Evolutionary conservation across 2,113 vertebrate species (phyloP), one percentile per base, ranked within the genome.

Genomic region (Merops nubicus): DNA sequence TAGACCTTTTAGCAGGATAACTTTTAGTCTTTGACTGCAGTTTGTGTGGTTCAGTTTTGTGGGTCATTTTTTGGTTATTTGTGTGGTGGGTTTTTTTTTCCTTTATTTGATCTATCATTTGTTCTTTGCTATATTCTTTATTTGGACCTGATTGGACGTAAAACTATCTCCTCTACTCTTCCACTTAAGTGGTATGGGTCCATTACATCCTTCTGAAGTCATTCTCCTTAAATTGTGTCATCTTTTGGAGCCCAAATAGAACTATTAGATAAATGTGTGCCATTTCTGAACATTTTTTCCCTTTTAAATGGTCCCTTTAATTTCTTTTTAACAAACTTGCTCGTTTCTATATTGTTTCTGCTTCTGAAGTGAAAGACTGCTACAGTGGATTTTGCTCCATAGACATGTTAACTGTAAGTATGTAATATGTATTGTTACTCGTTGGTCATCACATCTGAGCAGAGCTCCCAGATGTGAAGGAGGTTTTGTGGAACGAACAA

Each of bases 21-120:
- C 25, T 15, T 3, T 50, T 68, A 29, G 7, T 54, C 34, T 87
- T 70, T 47, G 20, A 3, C 47, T 88, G 38, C 5, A 64, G 36
- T 56, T 72, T 23, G 5, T 68, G 53, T 11, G 1, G 1, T 40
- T 79, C 63, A 7, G 9, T 64, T 63, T 69, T 80, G 12, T 63
- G 6, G 10, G 10, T 14, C 0, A 3, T 7, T 40, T 78, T 72
- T 70, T 54, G 7, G 4, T 28, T 65, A 31, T n/a, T n/a, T n/a
- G n/a, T n/a, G n/a, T n/a, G n/a, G n/a, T n/a, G n/a, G n/a, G 22
- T 33, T 68, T 22, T 62, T 64, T 16, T 36, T 26, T 4, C 13
- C 31, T 13, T 42, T 63, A 29, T 14, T 43, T 54, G 5, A 63
- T 23, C 22, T 63, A 31, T 62, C 36, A 48, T 51, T 91, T 80